Conservation (phyloP, 2,797 vertebrate species). For the Balearica regulorum region DNA sequence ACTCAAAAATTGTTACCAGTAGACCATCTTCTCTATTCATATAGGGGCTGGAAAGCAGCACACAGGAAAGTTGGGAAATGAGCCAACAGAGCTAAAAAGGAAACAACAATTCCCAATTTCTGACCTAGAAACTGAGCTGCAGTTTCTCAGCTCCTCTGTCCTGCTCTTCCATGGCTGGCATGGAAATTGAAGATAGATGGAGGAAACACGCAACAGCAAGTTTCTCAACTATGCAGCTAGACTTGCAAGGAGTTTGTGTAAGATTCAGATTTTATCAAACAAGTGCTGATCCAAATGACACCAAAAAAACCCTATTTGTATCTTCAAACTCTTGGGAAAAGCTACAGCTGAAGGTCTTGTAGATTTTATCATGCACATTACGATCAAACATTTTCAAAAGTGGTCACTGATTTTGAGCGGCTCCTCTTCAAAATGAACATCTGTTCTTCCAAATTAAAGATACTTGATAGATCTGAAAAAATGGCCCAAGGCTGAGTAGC, state of each 20-base stretch:
- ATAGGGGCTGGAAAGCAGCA: not conserved
- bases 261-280: not conserved
- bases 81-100: not conserved
- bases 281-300: not conserved
- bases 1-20: not conserved
- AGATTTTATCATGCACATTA: not conserved
- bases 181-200: not conserved
- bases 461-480: not conserved
- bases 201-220: not conserved
- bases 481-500: not conserved
- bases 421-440: not conserved
- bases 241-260: not conserved
- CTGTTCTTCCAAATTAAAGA: not conserved
- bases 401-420: not conserved
- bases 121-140: not conserved
- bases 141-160: not conserved
- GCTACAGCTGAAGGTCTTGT: not conserved
- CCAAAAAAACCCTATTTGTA: fast-evolving
- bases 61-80: not conserved
- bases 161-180: not conserved
- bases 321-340: not conserved
- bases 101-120: not conserved
- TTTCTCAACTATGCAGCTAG: not conserved
- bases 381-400: not conserved
- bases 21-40: not conserved